Conservation (phyloP, 2,888 invertebrate genomes). For the Oligia fasciuncula region DNA sequence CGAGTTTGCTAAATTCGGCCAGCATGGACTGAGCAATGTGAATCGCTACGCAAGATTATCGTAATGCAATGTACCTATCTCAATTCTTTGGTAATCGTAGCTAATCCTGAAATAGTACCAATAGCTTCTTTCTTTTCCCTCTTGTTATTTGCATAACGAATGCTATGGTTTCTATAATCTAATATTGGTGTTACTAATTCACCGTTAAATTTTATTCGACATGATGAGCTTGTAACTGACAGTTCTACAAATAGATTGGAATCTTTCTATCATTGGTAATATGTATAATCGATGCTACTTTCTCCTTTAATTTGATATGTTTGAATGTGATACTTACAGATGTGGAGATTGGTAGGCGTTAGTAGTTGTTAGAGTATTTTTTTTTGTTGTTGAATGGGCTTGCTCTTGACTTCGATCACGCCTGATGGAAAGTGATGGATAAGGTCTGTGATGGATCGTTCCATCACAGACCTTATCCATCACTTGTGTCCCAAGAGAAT, state of each 20-base stretch:
- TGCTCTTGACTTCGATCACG: neutral
- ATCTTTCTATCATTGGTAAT: constrained; percentile 12
- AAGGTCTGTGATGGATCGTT: neutral
- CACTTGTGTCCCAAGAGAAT: neutral
- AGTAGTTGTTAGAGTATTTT: neutral
- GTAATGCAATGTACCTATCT: constrained; percentile 9
- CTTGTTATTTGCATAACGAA: constrained; percentile 16
- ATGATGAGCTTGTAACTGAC: constrained; percentile 1
- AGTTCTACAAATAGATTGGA: constrained; percentile 35
- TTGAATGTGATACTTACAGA: neutral
- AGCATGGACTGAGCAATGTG: neutral
- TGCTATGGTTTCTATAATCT: neutral
- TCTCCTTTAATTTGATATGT: constrained; percentile 16
- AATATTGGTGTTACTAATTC: constrained; percentile 1
- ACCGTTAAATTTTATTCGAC: constrained; percentile 13
- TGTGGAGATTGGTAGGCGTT: neutral
- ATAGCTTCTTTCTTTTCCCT: constrained; percentile 3
- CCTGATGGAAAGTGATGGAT: neutral
- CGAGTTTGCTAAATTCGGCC: neutral
- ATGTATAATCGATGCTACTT: constrained; percentile 20
- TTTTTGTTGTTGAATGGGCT: neutral
- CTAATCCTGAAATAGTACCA: neutral
- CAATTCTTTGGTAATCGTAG: constrained; percentile 14
- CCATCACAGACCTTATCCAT: too few relatives aligned
- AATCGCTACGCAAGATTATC: constrained; percentile 9